Conservation (phyloP, 2,888 invertebrate genomes). For the Nebria salina region DNA sequence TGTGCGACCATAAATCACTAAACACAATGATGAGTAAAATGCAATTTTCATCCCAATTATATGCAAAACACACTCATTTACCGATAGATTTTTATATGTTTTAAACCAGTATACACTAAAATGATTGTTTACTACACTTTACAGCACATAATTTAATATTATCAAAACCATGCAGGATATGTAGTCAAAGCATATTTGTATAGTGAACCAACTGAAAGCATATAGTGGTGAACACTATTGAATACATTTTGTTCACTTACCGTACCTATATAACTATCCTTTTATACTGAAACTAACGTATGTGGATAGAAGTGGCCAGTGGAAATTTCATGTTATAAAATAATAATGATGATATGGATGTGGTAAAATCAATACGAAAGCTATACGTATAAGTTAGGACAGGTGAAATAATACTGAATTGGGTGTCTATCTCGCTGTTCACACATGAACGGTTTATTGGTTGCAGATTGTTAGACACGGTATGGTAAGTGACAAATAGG, state of each 20-base stretch:
- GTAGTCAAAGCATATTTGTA: no score
- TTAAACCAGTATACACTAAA: no score
- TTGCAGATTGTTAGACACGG: constrained; percentile 6
- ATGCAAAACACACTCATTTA: not conserved
- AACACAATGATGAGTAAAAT: not conserved
- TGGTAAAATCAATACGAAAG: constrained; percentile 36
- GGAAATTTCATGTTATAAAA: constrained; percentile 37
- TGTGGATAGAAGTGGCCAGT: not conserved
- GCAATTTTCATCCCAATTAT: not conserved
- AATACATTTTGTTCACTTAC: not conserved
- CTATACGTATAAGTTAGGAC: constrained; percentile 32
- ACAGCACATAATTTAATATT: no score
- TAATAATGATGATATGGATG: constrained; percentile 32
- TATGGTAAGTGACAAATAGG: constrained; percentile 10
- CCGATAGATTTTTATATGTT: no score
- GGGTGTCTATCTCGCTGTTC: constrained; percentile 29
- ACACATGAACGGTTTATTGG: constrained; percentile 25
- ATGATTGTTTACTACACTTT: no score
- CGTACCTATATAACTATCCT: not conserved
- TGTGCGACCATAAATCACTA: not conserved
- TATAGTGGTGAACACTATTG: no score
- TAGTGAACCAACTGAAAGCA: no score
- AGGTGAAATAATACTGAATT: constrained; percentile 32
- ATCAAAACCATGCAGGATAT: no score
- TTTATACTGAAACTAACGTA: not conserved